Conservation (phyloP, 2,113 vertebrate genomes). For the Hiodon alosoides region DNA sequence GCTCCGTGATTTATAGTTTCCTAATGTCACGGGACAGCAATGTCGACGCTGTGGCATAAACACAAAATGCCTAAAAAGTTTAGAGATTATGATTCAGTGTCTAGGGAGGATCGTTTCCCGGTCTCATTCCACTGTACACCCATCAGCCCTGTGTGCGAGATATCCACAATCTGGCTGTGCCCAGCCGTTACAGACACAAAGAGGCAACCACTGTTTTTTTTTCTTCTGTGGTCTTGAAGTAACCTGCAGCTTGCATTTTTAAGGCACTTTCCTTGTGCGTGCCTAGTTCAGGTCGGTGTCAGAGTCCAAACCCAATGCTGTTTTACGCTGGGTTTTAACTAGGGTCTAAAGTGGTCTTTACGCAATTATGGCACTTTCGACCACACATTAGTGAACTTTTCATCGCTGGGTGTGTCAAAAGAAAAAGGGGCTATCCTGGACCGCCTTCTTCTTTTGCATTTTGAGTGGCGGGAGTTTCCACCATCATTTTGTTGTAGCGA, state of each 20-base stretch:
- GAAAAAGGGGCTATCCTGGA: background rate
- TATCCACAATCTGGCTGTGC: slow-evolving; percentile 44
- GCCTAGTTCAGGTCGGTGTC: slow-evolving; percentile 25
- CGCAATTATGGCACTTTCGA: background rate
- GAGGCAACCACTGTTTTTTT: slow-evolving; percentile 21
- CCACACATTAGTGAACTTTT: background rate
- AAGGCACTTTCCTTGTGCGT: slow-evolving; percentile 6
- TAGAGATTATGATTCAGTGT: slow-evolving; percentile 79
- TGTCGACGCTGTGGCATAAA: slow-evolving; percentile 83
- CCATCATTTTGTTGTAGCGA: slow-evolving; percentile 18
- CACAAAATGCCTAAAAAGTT: slow-evolving; percentile 79
- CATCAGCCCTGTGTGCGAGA: slow-evolving; percentile 9
- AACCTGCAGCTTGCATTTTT: slow-evolving; percentile 30
- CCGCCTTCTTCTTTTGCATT: background rate
- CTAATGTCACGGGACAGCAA: slow-evolving; percentile 79
- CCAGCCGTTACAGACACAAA: slow-evolving; percentile 35
- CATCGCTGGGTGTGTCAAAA: background rate
- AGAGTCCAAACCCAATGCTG: background rate
- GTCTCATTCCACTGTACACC: slow-evolving; percentile 32
- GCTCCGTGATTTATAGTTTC: slow-evolving; percentile 79
- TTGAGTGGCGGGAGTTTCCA: slow-evolving; percentile 14
- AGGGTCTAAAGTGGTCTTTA: slow-evolving; percentile 4
- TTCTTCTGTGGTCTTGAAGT: slow-evolving; percentile 42
- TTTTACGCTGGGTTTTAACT: slow-evolving; percentile 26
- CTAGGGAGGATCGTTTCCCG: slow-evolving; percentile 69